Evolutionary conservation across 1,140 invertebrate species (phyloP).

Genomic region (Drosophila bocqueti): DNA sequence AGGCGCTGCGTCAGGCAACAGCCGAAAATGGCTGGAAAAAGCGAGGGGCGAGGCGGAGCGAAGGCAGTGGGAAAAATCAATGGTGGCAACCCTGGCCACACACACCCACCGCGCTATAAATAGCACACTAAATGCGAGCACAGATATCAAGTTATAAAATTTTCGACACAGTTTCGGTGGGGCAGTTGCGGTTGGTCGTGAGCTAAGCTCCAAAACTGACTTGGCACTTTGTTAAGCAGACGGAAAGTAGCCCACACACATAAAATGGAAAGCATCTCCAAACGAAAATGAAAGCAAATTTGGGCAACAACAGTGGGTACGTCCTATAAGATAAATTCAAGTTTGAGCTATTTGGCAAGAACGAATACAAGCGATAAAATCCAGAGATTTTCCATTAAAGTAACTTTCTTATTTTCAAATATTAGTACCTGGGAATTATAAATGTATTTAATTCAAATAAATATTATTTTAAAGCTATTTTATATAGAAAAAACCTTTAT

Average conservation of each 20-base stretch:
- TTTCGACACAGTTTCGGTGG: constrained; percentile 32
- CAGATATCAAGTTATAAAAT: constrained; percentile 43
- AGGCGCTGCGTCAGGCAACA: constrained; percentile 57
- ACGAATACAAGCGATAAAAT: too few species aligned
- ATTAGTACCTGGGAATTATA: too few species aligned
- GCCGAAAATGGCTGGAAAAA: constrained; percentile 37
- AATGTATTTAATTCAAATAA: too few species aligned
- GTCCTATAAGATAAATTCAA: not conserved
- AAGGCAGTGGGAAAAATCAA: constrained; percentile 32
- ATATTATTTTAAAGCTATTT: not conserved
- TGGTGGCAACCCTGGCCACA: constrained; percentile 31
- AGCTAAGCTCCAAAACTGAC: constrained; percentile 50
- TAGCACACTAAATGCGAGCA: constrained; percentile 19
- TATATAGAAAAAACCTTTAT: not conserved
- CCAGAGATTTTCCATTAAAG: too few species aligned
- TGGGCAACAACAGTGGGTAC: constrained; percentile 5
- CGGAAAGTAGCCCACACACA: constrained; percentile 24
- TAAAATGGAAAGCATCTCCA: constrained; percentile 25
- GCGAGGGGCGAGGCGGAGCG: constrained; percentile 3
- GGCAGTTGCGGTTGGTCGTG: constrained; percentile 26
- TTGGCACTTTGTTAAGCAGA: constrained; percentile 44
- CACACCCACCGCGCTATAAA: constrained; percentile 31
- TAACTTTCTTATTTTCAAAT: too few species aligned
- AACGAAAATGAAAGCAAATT: constrained; percentile 55
- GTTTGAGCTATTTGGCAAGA: not conserved